Percentiles rank a stretch among this genome's conserved stretches.
Evolutionary conservation across 2,888 invertebrate species (phyloP).

Genomic region (Strigamia transsilvanica): DNA sequence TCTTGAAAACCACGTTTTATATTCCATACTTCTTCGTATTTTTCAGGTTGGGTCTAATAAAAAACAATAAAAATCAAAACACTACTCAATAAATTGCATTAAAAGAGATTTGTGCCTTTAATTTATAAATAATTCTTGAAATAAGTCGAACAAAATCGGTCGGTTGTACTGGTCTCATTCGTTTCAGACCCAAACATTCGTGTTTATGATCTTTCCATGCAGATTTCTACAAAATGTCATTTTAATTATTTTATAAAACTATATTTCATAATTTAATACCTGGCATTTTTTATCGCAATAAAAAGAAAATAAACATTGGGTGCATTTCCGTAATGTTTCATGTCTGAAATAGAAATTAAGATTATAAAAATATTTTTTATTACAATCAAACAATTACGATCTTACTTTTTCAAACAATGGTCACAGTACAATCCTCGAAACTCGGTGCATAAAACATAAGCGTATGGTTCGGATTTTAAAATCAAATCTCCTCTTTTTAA

Average conservation of each 20-base stretch:
- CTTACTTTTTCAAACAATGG: constrained; percentile 75
- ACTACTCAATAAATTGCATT: background rate
- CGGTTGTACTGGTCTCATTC: too few relatives aligned
- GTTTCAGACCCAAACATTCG: constrained; percentile 80
- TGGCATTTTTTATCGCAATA: constrained; percentile 86
- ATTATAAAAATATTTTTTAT: too few relatives aligned
- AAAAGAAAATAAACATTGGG: constrained; percentile 81
- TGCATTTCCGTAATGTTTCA: constrained; percentile 71
- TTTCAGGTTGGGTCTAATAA: background rate
- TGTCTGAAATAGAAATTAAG: constrained; percentile 57
- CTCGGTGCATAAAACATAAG: constrained; percentile 69
- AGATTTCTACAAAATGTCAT: constrained; percentile 66
- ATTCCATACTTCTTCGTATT: background rate
- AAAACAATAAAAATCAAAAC: background rate
- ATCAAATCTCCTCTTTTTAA: constrained; percentile 74
- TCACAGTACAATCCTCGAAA: constrained; percentile 75
- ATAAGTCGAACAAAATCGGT: too few relatives aligned
- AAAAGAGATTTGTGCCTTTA: background rate
- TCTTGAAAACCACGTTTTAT: background rate
- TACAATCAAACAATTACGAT: background rate
- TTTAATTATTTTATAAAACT: constrained; percentile 6
- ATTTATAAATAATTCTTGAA: background rate
- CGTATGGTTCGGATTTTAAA: constrained; percentile 78
- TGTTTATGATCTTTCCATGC: constrained; percentile 82
- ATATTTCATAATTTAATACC: constrained; percentile 57